Evolutionary conservation across 2,888 invertebrate genomes (phyloP), one percentile per base, ranked within the genome.

Genomic region (Salpingus planirostris): DNA sequence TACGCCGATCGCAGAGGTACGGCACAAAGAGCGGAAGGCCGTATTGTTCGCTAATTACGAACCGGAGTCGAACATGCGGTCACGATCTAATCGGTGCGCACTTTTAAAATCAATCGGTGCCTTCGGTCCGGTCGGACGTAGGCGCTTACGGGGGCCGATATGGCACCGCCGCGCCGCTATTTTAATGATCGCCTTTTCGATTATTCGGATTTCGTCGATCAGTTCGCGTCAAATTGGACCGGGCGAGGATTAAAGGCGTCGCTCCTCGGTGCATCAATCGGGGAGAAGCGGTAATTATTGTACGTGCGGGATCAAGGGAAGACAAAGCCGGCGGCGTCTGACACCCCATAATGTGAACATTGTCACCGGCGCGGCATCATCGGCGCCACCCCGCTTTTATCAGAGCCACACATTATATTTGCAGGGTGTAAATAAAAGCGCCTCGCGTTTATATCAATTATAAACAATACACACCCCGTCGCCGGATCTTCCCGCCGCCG

Each of bases 361-460:
- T 33, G 38, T 38, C 33, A 37, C 33, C 30, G 38, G 21, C 29
- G 30, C 29, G 15, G 32, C 29, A n/a, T n/a, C 18, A 30, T 13
- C 24, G 18, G 14, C 31, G 24, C 25, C 38, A 33, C 27, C 33
- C 24, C 33, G n/a, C 24, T 11, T 11, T 13, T 30, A 15, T 23
- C 23, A 14, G 27, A 28, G 31, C 38, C 24, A 27, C 23, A 26
- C 33, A 31, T 33, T 33, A 33, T 38, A 33, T 38, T 38, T 38
- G 33, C 38, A 38, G 38, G 38, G 31, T 33, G 38, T 38, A 31
- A 38, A 38, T 38, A 38, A 38, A 38, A 38, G 38, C 32, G 31
- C 31, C 33, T 31, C 33, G 30, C 33, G 33, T 38, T 38, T 38
- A 38, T 38, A 33, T 38, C 38, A 38, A 38, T 38, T 38, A 38